Base-by-base conservation (phyloP, 2,113 vertebrate genomes). In the Scopus umbretta region DNA sequence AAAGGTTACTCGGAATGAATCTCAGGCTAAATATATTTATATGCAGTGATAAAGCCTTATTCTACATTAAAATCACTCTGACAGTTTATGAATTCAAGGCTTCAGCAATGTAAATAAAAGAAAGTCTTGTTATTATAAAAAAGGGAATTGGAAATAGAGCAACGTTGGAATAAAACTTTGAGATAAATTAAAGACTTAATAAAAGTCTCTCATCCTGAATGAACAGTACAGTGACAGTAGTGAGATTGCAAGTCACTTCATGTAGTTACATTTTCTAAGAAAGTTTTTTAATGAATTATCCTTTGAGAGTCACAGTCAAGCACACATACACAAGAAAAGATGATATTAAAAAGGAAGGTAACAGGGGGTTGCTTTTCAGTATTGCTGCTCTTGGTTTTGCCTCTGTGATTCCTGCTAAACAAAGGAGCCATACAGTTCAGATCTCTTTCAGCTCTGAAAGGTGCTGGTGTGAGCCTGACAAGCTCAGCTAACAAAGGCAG, bases 11-110 rank as follows among this genome's bases (percentile, higher is more conserved):
- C 17, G 13, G 87, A 95, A 94, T 49, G 71, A 97, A 92, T 82
- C 78, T 92, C 70, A 53, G 81, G 92, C 92, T 96, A 94, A 97
- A 94, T 91, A 76, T 92, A 96, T 97, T 97, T 96, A 87, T 96
- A 92, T 92, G 87, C 74, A 82, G 84, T 47, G 91, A 95, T 94
- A 96, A 95, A 96, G 79, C 53, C 80, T 87, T 95, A 82, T 85
- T 95, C 74, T 94, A 92, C 84, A 94, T 89, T 92, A 76, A 94
- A 95, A 95, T 94, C 80, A 82, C 55, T 75, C 76, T 94, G 89
- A 68, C 50, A 75, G 74, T 89, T 95, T 92, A 95, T 91, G 80
- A 95, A 95, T 91, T 96, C 94, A 96, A 83, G 84, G 42, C 70
- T 94, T 92, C 78, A 53, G 50, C 78, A 91, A 62, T 80, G 84